Evolutionary conservation across 2,888 invertebrate genomes (phyloP).

Genomic region (Hemistola chrysoprasaria): DNA sequence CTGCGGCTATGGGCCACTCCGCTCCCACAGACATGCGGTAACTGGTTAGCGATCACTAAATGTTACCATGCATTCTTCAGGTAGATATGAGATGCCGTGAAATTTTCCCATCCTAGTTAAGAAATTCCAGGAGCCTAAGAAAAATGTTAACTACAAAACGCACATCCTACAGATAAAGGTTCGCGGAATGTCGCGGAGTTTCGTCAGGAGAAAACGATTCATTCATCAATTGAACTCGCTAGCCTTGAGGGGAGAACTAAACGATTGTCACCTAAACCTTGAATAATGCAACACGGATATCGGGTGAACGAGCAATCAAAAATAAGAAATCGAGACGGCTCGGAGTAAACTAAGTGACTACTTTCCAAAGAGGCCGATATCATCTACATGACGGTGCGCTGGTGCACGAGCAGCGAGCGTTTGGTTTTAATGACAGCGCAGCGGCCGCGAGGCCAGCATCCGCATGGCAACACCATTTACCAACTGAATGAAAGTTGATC

Average conservation of each 20-base stretch:
- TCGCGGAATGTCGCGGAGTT: no score
- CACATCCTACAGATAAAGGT: no score
- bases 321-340: constrained; percentile 41
- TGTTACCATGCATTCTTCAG: constrained; percentile 14
- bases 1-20: constrained; percentile 43
- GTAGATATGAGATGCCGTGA: neutral
- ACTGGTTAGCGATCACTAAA: constrained; percentile 21
- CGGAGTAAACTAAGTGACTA: constrained; percentile 57
- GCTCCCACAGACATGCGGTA: constrained; percentile 58
- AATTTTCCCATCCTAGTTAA: neutral
- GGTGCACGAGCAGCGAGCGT: constrained; percentile 68
- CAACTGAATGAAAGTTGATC: constrained; percentile 78
- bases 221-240: neutral
- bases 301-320: constrained; percentile 32
- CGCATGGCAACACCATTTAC: constrained; percentile 79
- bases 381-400: constrained; percentile 66
- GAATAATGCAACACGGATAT: constrained; percentile 18
- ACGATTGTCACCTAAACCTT: neutral
- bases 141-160: no score
- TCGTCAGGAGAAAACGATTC: neutral
- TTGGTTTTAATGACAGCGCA: constrained; percentile 70
- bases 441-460: constrained; percentile 65
- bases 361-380: constrained; percentile 76
- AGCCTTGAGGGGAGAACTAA: neutral
- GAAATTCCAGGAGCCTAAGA: no score